Conservation (phyloP, 2,797 vertebrate species). For the Anguilla anguilla region DNA sequence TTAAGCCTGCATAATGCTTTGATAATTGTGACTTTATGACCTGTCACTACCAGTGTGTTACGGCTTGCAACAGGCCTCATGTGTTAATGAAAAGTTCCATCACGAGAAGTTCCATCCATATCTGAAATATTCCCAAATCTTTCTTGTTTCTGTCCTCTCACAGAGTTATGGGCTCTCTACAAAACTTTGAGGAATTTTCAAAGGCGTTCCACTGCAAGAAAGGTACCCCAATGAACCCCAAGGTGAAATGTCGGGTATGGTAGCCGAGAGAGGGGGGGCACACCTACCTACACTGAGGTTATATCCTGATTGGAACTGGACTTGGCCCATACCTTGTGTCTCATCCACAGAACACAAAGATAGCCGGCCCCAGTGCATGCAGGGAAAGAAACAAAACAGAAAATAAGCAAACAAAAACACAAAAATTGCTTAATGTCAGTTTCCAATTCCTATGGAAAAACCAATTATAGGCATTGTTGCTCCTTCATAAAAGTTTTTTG, state of each 20-base stretch:
- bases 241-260: constrained; percentile 89
- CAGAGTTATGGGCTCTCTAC: constrained; percentile 92
- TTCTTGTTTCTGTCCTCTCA: constrained; percentile 39
- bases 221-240: constrained; percentile 85
- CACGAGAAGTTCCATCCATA: neutral
- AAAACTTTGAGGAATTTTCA: constrained; percentile 92
- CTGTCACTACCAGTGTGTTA: neutral
- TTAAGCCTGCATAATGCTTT: neutral
- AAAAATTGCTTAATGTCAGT: constrained; percentile 25
- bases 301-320: constrained; percentile 43
- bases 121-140: neutral
- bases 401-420: constrained; percentile 37
- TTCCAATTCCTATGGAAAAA: neutral
- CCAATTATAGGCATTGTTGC: constrained; percentile 26
- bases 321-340: constrained; percentile 43
- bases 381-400: constrained; percentile 30
- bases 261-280: constrained; percentile 59
- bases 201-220: constrained; percentile 85
- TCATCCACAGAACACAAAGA: constrained; percentile 40
- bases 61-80: neutral
- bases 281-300: neutral
- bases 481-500: constrained; percentile 45
- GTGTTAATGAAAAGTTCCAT: neutral
- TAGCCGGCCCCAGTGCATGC: constrained; percentile 43
- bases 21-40: too few species aligned